Base-by-base conservation (phyloP, 2,113 vertebrate species). In the Myotis lucifugus region DNA sequence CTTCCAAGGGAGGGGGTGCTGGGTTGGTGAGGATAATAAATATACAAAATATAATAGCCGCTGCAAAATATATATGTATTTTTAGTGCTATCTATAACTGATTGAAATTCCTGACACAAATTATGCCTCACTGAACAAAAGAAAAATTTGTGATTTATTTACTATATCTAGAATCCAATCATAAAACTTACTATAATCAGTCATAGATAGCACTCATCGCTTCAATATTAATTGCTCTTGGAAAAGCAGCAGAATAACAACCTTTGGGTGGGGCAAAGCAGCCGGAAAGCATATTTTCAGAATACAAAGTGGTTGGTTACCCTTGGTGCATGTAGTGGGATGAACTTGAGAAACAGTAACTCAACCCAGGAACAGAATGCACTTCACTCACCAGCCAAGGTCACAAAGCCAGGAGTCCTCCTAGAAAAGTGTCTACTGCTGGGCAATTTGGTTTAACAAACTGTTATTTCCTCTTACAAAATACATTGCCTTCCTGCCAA, bases 41-140 rank as follows among this genome's bases (percentile, higher is more conserved):
- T 95, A 98, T 97, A 97, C 96, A 98, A 98, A 98, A 98, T 98
- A 94, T 96, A 98, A 98, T 97, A 98, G 97, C 96, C 98, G 86
- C 97, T 97, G 79, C 70, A 97, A 97, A 97, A 97, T 97, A 96
- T 86, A 90, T 97, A 95, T 25, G 14, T 90, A 21, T 97, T 98
- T 98, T 98, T 64, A 82, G 48, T 61, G 25, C 23, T 61, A 27
- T 27, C 25, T 27, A 83, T 88, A 40, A 97, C 96, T 98, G 96
- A 97, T 96, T 97, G 88, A 98, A 98, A 92, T 96, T 97, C 95
- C 95, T 97, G 97, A 96, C 59, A 89, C 97, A 97, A 96, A 96
- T 82, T 96, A 93, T 91, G 69, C 67, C 52, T 94, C 96, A 98
- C 96, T 89, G 96, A 96, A 97, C 96, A 96, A 94, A 96, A 96